Base-by-base conservation (phyloP, 2,113 vertebrate genomes). In the Psittacus erithacus region DNA sequence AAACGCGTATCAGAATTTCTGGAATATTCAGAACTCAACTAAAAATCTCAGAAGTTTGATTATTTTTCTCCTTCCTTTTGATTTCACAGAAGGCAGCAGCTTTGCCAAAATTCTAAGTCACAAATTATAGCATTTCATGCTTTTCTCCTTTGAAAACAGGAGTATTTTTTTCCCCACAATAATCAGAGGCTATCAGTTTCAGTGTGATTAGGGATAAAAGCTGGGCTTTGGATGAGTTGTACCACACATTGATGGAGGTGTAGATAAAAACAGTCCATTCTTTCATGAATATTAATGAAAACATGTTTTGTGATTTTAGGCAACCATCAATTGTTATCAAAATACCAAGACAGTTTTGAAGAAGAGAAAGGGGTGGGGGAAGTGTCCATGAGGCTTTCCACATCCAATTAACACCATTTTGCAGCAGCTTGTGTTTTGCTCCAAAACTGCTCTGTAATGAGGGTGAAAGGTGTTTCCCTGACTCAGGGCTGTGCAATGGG, bases 241-340 rank as follows among this genome's bases (percentile, higher is more conserved):
- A 79, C 55, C 69, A 64, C 75, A 86, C 82, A 52, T 1, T 75
- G 88, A 86, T 94, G 96, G 92, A 95, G 91, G 91, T 96, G 96
- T 90, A 75, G 96, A 96, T 86, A 75, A 94, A 96, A 96, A 2
- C 88, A 83, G 85, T 95, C 93, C 73, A 71, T 93, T 92, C 82
- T 93, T 83, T 93, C 93, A 96, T 97, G 92, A 96, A 96, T 96
- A 96, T 97, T 96, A 95, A 95, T 96, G 93, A 93, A 84, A 96
- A 96, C 65, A 93, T 96, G 88, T 84, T 94, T 95, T 95, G 80
- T 82, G 68, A 90, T 84, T 96, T 96, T 84, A 84, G 69, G 73
- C 95, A 91, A 13, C 57, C 65, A 28, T 82, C 92, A 73, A 92
- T 92, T 97, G 93, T 96, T 93, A 95, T 82, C 94, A 86, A 94